Evolutionary conservation across 2,113 vertebrate genomes (phyloP).

Genomic region (Sakesphorus luctuosus): DNA sequence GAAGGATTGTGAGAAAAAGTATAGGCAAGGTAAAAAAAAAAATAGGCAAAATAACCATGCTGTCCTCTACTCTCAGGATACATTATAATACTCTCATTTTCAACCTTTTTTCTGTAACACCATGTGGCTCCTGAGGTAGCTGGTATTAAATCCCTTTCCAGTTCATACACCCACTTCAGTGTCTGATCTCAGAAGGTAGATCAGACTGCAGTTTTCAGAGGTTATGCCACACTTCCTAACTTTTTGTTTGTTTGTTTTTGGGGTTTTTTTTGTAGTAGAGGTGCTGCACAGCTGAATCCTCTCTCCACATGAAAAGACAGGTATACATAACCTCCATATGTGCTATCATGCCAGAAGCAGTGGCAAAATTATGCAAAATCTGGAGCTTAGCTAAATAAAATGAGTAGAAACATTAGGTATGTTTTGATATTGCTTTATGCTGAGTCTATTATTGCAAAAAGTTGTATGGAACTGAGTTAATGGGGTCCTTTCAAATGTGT

Average conservation of each 20-base stretch:
- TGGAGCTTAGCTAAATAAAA: neutral
- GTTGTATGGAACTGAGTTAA: neutral
- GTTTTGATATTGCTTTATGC: slow-evolving; percentile 35
- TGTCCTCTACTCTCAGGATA: neutral
- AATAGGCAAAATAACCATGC: neutral
- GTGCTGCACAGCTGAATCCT: neutral
- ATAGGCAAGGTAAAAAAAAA: neutral
- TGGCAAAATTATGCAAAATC: neutral
- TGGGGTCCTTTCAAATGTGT: neutral
- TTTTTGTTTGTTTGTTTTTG: neutral
- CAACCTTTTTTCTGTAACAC: neutral
- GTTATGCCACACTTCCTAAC: neutral
- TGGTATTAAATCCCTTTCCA: neutral
- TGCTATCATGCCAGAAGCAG: neutral
- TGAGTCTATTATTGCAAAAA: slow-evolving; percentile 23
- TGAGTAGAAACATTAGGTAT: neutral
- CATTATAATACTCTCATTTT: neutral
- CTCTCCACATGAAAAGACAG: neutral
- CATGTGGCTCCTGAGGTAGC: slow-evolving; percentile 17
- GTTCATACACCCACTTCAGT: neutral
- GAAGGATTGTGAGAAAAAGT: neutral
- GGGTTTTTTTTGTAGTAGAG: neutral
- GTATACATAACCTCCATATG: neutral
- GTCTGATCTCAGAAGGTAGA: neutral
- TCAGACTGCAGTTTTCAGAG: neutral